These are phyloP conservation scores for Parambassis ranga DNA, from an alignment of 2,797 vertebrate genomes.

Conservation along the genomic window DNA sequence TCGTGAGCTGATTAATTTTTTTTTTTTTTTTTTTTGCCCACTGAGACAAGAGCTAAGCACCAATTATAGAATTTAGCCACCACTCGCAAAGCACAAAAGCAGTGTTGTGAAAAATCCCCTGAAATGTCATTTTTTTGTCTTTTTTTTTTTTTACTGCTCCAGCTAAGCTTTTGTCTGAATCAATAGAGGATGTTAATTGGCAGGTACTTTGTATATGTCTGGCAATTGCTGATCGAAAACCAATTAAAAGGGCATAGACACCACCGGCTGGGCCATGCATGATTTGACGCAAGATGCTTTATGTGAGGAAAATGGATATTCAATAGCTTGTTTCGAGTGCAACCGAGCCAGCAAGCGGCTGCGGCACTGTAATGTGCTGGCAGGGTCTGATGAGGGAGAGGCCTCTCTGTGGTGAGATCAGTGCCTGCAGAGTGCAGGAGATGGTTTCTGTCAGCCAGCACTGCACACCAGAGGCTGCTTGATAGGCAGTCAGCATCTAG, in stretches of 20 bases:
- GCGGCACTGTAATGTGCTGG: neutral
- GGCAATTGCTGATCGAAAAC: constrained; percentile 65
- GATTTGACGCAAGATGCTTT: constrained; percentile 34
- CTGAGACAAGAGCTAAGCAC: constrained; percentile 22
- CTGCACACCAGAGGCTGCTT: constrained; percentile 27
- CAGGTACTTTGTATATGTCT: constrained; percentile 53
- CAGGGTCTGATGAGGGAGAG: constrained; percentile 15
- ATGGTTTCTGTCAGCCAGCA: constrained; percentile 26
- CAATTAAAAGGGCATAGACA: constrained; percentile 62
- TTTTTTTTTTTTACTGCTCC: constrained; percentile 5
- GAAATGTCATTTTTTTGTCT: constrained; percentile 27
- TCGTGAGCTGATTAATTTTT: constrained; percentile 45
- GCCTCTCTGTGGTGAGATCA: constrained; percentile 11
- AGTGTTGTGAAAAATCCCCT: constrained; percentile 37
- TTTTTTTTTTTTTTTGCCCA: constrained; percentile 19
- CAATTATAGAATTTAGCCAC: constrained; percentile 39
- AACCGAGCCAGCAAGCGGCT: neutral
- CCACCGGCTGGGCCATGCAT: neutral
- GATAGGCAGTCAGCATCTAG: constrained; percentile 20
- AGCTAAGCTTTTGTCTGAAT: constrained; percentile 53
- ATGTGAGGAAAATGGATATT: constrained; percentile 45
- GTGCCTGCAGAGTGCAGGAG: constrained; percentile 11
- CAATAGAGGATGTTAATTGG: constrained; percentile 66
- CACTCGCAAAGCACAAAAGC: constrained; percentile 26
- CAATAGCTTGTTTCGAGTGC: constrained; percentile 29